Percentiles rank a stretch among this genome's conserved stretches.
phyloP scores from a whole-genome alignment of 2,888 invertebrate genomes.

The Sinohyriopsis cumingii region DNA sequence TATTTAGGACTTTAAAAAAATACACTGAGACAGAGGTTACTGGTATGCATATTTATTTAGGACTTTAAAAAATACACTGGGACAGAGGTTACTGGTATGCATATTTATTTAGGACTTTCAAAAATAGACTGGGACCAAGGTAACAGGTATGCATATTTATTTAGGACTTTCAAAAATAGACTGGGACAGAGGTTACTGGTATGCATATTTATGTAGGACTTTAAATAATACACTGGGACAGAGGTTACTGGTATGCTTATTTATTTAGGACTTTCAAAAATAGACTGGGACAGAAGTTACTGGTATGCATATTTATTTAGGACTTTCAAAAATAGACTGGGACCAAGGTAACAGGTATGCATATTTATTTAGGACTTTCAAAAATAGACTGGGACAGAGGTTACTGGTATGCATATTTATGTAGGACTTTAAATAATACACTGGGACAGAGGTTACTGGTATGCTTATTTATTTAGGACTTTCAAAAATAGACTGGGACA shows the following conservation, averaged over 20 bases:
- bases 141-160: slow-evolving; percentile 34
- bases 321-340: slow-evolving; percentile 47
- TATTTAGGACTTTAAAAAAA: slow-evolving; percentile 45
- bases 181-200: slow-evolving; percentile 46
- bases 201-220: slow-evolving; percentile 33
- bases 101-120: slow-evolving; percentile 39
- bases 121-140: slow-evolving; percentile 44
- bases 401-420: slow-evolving; percentile 35
- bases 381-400: slow-evolving; percentile 44
- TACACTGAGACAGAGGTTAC: slow-evolving; percentile 44
- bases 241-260: slow-evolving; percentile 43
- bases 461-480: slow-evolving; percentile 43
- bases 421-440: slow-evolving; percentile 51
- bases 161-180: slow-evolving; percentile 51
- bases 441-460: slow-evolving; percentile 46
- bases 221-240: slow-evolving; percentile 43
- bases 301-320: slow-evolving; percentile 46
- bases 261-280: slow-evolving; percentile 44
- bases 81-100: slow-evolving; percentile 46
- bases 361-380: slow-evolving; percentile 39
- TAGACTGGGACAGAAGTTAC: slow-evolving; percentile 44
- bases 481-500: slow-evolving; percentile 44
- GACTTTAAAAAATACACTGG: slow-evolving; percentile 47
- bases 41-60: slow-evolving; percentile 36
- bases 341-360: slow-evolving; percentile 46